These are phyloP conservation scores for Sebastes paucispinis DNA, from an alignment of 2,797 vertebrate species.

Conservation along the genomic window DNA sequence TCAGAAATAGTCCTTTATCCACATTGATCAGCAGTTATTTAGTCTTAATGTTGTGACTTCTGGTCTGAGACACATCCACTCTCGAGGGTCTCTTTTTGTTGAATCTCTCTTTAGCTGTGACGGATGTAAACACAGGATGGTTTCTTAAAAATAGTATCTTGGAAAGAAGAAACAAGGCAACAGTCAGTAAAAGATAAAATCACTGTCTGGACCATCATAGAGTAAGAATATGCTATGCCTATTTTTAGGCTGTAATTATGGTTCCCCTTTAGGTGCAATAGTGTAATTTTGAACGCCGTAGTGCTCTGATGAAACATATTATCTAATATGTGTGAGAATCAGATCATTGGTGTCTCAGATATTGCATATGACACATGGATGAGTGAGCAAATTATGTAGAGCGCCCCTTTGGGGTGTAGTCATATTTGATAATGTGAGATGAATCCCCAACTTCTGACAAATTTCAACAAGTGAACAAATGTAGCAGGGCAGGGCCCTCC, in stretches of 20 bases:
- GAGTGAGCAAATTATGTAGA: constrained; percentile 41
- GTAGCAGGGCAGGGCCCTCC: not conserved
- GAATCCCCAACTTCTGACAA: constrained; percentile 11
- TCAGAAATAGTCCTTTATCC: constrained; percentile 62
- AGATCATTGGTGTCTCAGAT: constrained; percentile 26
- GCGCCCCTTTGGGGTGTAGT: constrained; percentile 21
- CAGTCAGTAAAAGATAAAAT: not conserved
- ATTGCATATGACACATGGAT: constrained; percentile 44
- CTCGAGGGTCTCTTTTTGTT: constrained; percentile 33
- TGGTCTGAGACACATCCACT: constrained; percentile 41
- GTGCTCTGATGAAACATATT: constrained; percentile 28
- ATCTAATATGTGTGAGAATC: constrained; percentile 32
- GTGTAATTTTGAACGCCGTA: constrained; percentile 17
- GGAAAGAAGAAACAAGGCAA: not conserved
- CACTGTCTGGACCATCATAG: not conserved
- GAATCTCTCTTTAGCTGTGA: not conserved
- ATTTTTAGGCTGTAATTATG: constrained; percentile 11
- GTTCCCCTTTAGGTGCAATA: not conserved
- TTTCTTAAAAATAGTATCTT: not conserved
- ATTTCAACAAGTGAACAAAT: constrained; percentile 7
- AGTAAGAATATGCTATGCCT: not conserved
- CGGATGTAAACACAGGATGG: not conserved
- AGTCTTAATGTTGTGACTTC: constrained; percentile 44
- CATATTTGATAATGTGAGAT: constrained; percentile 30
- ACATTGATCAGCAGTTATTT: constrained; percentile 71